Conservation (phyloP, 2,113 vertebrate genomes). For the Murina feae region DNA sequence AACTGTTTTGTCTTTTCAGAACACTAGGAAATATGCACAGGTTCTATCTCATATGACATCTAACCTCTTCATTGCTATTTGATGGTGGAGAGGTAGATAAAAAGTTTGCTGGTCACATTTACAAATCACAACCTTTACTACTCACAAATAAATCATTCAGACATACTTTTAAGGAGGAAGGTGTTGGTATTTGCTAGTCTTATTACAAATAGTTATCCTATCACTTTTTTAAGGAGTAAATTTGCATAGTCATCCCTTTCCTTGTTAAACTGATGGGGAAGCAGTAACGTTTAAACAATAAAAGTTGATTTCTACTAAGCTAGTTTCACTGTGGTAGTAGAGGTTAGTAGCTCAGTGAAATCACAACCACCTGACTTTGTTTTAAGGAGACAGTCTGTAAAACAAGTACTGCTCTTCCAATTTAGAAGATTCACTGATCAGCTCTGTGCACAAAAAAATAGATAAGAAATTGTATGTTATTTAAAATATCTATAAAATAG, state of each 20-base stretch:
- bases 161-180: not conserved
- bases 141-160: not conserved
- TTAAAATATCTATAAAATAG: not conserved
- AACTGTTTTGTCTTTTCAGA: not conserved
- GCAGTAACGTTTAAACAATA: not conserved
- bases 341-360: not conserved
- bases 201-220: not conserved
- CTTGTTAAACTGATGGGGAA: constrained; percentile 4
- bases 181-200: not conserved
- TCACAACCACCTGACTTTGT: accelerated
- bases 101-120: not conserved
- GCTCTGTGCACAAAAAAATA: not conserved
- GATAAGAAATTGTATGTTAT: not conserved
- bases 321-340: not conserved
- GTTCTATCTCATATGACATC: not conserved
- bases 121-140: not conserved
- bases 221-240: constrained; percentile 42
- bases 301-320: not conserved
- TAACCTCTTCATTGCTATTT: not conserved
- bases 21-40: not conserved
- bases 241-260: constrained; percentile 49
- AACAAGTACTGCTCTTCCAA: not conserved
- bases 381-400: not conserved
- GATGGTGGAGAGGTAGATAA: not conserved
- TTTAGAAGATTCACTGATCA: not conserved